Conservation (phyloP, 2,797 vertebrate genomes). For the Pseudocheirus occidentalis region DNA sequence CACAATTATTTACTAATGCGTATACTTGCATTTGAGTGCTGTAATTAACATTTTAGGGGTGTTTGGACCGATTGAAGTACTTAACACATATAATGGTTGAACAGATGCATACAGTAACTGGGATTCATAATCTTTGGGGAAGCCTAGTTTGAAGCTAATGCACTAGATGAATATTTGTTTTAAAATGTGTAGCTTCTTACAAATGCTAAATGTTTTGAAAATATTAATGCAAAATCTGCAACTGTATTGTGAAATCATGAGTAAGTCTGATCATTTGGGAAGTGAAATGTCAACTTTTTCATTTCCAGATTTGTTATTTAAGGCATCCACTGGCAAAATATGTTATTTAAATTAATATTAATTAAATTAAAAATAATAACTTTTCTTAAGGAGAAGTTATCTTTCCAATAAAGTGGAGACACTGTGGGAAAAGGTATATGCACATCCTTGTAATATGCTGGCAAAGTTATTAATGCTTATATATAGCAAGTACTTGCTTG, state of each 20-base stretch:
- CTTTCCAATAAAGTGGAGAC: neutral
- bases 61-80: constrained; percentile 66
- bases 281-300: neutral
- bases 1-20: constrained; percentile 52
- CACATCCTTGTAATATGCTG: neutral
- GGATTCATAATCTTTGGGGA: constrained; percentile 62
- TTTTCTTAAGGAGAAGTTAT: neutral
- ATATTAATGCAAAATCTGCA: neutral
- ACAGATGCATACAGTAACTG: constrained; percentile 52
- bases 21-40: constrained; percentile 64
- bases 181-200: constrained; percentile 6
- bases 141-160: constrained; percentile 4
- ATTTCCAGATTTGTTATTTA: constrained; percentile 10
- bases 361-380: no score
- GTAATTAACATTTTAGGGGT: constrained; percentile 75
- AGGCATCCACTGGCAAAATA: neutral
- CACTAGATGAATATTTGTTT: neutral
- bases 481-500: neutral
- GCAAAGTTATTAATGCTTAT: constrained; percentile 39
- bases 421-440: neutral
- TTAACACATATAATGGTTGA: constrained; percentile 50
- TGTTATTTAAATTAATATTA: neutral
- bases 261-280: constrained; percentile 10
- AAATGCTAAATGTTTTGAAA: neutral
- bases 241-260: neutral